Base-by-base conservation (phyloP, 1,140 invertebrate genomes). In the Drosophila paulistorum region DNA sequence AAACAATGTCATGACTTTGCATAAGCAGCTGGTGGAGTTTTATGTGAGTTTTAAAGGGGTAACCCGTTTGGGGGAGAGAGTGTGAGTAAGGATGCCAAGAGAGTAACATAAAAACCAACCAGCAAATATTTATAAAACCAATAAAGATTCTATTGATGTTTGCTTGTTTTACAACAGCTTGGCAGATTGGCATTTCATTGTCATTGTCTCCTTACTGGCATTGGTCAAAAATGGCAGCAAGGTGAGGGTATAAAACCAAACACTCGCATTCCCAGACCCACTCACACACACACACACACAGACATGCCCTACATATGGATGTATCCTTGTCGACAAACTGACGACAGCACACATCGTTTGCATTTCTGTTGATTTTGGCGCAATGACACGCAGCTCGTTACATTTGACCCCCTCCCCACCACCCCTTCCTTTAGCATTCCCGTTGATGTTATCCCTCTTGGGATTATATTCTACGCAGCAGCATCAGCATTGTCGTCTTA, bases 321-420 rank as follows among this genome's bases (percentile, higher is more conserved):
- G 20, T 35, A 30, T 61, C 13, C 57, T 51, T 60, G 73, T 70
- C 66, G 73, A 63, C 45, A 23, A 51, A 51, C 64, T n/a, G 71
- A 71, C 62, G 70, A 78, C 68, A 79, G 78, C 79, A 79, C 79
- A 86, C 83, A 86, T 86, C 84, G 83, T 86, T 86, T 86, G 83
- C 83, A 86, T 86, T 86, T 87, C 71, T 86, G 83, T 86, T 86
- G 83, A 86, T 86, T 86, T 86, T 86, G 83, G 79, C 83, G 69
- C 83, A 83, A 86, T 79, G 83, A 83, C 83, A 86, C 83, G 83
- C 72, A 86, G 81, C 83, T 86, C 76, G 83, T 86, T 86, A 86
- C 76, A 82, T 57, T 79, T 77, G 73, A 54, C 42, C 54, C 60
- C 42, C 20, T 42, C 74, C 42, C 42, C 54, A 55, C 37, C 20